Percentiles rank a stretch among this genome's conserved stretches.
Evolutionary conservation across 2,113 vertebrate genomes (phyloP).

Genomic region (Calcarius ornatus): DNA sequence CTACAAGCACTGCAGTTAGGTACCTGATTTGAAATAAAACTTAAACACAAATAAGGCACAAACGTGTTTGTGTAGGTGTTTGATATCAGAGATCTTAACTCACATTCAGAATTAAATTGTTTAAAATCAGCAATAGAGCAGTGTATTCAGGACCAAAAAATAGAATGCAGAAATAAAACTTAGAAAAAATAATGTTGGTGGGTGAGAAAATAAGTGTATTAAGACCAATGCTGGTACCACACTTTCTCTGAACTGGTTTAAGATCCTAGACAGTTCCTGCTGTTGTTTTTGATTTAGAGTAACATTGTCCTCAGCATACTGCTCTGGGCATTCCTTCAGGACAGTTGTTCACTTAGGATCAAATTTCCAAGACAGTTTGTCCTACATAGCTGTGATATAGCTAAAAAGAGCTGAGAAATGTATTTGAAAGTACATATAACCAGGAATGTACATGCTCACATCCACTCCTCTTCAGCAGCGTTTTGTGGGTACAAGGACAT

Average conservation of each 20-base stretch:
- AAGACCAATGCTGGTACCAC: neutral
- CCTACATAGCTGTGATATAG: neutral
- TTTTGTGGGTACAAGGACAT: neutral
- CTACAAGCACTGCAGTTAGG: neutral
- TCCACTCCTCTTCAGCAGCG: neutral
- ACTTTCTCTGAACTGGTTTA: neutral
- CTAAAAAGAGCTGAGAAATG: neutral
- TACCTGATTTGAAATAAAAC: constrained; percentile 7
- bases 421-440: neutral
- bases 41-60: neutral
- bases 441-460: neutral
- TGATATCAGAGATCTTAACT: neutral
- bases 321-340: neutral
- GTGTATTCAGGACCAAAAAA: neutral
- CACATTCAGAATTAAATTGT: constrained; percentile 3
- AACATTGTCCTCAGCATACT: neutral
- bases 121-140: neutral
- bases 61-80: neutral
- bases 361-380: neutral
- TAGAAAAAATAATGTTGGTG: neutral
- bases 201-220: neutral
- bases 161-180: neutral
- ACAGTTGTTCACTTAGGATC: neutral
- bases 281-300: neutral
- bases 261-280: neutral